phyloP scores from a whole-genome alignment of 2,113 vertebrate genomes.

The Pseudonaja textilis region DNA sequence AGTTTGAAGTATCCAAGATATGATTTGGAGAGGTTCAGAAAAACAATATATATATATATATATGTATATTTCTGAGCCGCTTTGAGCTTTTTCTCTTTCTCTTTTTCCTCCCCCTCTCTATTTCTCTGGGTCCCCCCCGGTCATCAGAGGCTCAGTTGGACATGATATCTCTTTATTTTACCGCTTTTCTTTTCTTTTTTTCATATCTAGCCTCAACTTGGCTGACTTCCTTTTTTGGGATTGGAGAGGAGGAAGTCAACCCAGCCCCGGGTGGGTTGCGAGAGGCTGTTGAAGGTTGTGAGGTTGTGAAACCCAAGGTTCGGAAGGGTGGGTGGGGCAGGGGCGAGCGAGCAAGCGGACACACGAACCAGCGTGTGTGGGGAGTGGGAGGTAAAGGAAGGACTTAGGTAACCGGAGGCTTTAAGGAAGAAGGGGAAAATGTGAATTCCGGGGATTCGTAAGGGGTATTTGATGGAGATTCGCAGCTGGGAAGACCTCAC shows the following conservation, averaged over 20 bases:
- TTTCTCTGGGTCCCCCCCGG: not conserved
- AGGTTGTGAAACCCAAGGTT: not conserved
- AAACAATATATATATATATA: not conserved
- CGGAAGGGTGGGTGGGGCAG: no score
- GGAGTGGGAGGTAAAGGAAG: not conserved
- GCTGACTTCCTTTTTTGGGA: conserved; percentile 20
- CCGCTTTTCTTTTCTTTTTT: not conserved
- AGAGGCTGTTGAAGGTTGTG: not conserved
- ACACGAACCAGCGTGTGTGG: not conserved
- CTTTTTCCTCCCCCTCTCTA: not conserved
- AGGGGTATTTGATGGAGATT: not conserved
- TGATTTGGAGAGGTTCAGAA: not conserved
- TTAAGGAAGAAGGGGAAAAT: not conserved
- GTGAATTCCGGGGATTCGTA: not conserved
- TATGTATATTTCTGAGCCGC: not conserved
- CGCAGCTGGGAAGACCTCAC: not conserved
- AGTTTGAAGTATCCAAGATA: not conserved
- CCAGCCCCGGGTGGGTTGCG: not conserved
- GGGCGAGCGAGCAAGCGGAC: fast-evolving
- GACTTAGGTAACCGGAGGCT: not conserved
- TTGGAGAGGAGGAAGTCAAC: conserved; percentile 12
- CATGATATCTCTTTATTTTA: not conserved
- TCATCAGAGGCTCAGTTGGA: not conserved
- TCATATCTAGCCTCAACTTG: not conserved
- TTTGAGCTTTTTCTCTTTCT: not conserved